Base-by-base conservation (phyloP, 2,797 vertebrate genomes). In the Phalanger gymnotis region DNA sequence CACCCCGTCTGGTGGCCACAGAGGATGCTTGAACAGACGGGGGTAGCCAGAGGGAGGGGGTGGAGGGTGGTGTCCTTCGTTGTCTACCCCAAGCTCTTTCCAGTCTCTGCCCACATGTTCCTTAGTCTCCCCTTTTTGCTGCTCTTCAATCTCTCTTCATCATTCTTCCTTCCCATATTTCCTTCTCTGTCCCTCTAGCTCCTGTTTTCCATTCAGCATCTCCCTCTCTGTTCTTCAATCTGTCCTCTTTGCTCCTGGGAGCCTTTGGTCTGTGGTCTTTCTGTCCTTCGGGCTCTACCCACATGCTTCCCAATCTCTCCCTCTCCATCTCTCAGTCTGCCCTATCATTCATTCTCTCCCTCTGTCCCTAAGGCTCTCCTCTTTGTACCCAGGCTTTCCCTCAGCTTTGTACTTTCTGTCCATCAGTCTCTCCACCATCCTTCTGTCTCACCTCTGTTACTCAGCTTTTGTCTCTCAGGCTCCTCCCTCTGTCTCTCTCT, bases 1-100 rank as follows among this genome's bases (percentile, higher is more conserved):
- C 73, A 81, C 73, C 96, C 90, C 57, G 61, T 95, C 93, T 40
- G 81, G 53, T 31, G 55, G 93, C 73, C 73, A 25, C 66, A 10
- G 73, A 40, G 73, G 40, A 81, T 73, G 40, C 73, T 81, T 27
- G 73, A 40, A 40, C 93, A 97, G 97, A 97, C 96, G 92, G 97
- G 94, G 96, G 90, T 91, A 93, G 0, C 91, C 95, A 14, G 58
- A n/a, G 66, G 66, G 92, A 95, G 3, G 3, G n/a, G 40, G 54
- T 34, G 57, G 81, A 94, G 66, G 53, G 55, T 1, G 47, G 87
- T 31, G 19, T 3, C 66, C n/a, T 25, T 81, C 66, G 22, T 40
- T 47, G 61, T n/a, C 34, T 40, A 47, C 40, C 40, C 73, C 19
- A 7, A 73, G 22, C 22, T 47, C 40, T 81, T 81, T 11, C 40